A percentile compares a stretch with the other conserved stretches of the same genome.
phyloP scores from a whole-genome alignment of 92 coral and sea anemone species.

The Phenganax marumi region DNA sequence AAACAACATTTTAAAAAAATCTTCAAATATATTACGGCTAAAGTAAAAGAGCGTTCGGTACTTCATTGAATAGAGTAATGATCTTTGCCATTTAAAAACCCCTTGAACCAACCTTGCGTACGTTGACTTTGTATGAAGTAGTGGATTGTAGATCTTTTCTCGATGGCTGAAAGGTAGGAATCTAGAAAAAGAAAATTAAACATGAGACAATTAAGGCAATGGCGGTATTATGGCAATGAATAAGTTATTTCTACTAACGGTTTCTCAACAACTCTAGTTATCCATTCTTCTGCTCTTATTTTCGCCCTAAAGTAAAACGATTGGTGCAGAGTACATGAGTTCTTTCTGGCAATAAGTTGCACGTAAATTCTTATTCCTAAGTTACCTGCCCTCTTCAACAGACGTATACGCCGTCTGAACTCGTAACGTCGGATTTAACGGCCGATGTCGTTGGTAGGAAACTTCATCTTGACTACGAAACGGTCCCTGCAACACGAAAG shows the following conservation, averaged over 20 bases:
- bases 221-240: too few relatives aligned
- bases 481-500: constrained; percentile 69
- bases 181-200: constrained; percentile 46
- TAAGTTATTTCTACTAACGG: constrained; percentile 64
- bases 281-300: constrained; percentile 96
- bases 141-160: constrained; percentile 70
- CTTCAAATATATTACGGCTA: neutral
- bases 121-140: constrained; percentile 82
- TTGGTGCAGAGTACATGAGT: neutral
- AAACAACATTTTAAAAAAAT: neutral
- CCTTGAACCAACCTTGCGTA: constrained; percentile 79
- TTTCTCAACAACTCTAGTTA: constrained; percentile 87
- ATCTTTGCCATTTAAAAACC: neutral
- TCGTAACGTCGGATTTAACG: constrained; percentile 75
- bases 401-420: constrained; percentile 89
- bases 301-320: constrained; percentile 61
- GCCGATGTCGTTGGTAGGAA: constrained; percentile 82
- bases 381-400: constrained; percentile 83
- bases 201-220: neutral
- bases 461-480: constrained; percentile 88
- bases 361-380: too few relatives aligned
- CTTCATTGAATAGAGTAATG: neutral
- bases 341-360: neutral
- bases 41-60: neutral
- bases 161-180: constrained; percentile 92